Evolutionary conservation across 2,888 invertebrate species (phyloP).

Genomic region (Dicyrtoma fusca): DNA sequence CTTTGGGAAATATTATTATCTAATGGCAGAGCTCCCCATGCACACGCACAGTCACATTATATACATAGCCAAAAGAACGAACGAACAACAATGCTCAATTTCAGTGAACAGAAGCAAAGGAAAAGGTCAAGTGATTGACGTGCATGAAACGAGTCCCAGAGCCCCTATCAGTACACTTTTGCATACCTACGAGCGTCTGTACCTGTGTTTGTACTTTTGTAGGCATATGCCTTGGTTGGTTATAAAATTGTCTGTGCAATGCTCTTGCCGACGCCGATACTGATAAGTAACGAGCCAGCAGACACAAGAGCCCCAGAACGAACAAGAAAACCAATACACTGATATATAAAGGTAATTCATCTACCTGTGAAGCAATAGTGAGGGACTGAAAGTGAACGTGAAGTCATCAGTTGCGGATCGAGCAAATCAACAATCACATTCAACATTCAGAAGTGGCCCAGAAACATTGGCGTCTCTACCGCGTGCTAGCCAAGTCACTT

Average conservation of each 20-base stretch:
- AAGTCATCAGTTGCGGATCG: conserved; percentile 11
- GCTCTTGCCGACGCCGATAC: not conserved
- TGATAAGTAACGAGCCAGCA: not conserved
- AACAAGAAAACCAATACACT: not conserved
- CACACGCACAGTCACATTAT: not conserved
- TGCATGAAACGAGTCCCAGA: too few species aligned
- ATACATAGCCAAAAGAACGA: not conserved
- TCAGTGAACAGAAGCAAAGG: not conserved
- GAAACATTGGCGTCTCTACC: too few species aligned
- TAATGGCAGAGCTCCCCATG: too few species aligned
- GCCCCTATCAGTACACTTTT: too few species aligned
- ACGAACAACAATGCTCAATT: not conserved
- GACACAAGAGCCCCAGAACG: not conserved
- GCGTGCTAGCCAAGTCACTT: too few species aligned
- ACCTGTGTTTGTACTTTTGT: not conserved
- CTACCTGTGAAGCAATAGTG: conserved; percentile 26
- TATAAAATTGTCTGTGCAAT: not conserved
- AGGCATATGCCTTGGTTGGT: not conserved
- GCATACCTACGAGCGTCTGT: not conserved
- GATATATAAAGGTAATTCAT: conserved; percentile 15
- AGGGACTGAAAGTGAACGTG: conserved; percentile 25
- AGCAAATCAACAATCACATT: not conserved
- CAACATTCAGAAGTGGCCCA: not conserved
- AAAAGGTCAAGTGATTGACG: conserved; percentile 10
- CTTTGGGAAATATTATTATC: too few species aligned